A percentile compares a stretch with the other conserved stretches of the same genome.
Conservation (phyloP, 2,888 invertebrate species). For the Apamea anceps region DNA sequence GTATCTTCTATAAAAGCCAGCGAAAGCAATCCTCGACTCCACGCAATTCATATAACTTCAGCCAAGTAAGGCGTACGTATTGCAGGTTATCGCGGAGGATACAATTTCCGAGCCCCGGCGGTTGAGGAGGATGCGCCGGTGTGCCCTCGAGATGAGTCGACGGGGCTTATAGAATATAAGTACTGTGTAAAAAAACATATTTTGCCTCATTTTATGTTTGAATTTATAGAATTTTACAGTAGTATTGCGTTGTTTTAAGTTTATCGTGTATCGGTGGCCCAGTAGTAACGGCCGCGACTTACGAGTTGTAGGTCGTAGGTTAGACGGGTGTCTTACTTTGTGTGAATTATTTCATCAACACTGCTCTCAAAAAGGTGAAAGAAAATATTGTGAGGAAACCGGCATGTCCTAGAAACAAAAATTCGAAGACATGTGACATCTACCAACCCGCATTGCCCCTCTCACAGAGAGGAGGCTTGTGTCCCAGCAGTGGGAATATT, state of each 20-base stretch:
- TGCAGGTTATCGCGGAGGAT: slow-evolving; percentile 38
- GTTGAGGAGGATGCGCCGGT: slow-evolving; percentile 25
- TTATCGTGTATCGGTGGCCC: neutral
- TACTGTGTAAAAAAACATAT: neutral
- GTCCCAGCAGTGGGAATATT: neutral
- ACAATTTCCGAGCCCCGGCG: slow-evolving; percentile 47
- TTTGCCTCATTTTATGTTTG: slow-evolving; percentile 1
- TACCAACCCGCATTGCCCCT: neutral
- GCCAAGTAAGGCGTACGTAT: neutral
- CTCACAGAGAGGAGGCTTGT: neutral
- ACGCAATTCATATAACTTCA: neutral
- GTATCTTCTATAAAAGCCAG: neutral
- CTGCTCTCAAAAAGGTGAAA: neutral
- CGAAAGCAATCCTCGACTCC: slow-evolving; percentile 31
- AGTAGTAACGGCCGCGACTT: no score
- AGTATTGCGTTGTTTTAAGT: neutral
- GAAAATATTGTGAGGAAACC: neutral
- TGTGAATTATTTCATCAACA: no score
- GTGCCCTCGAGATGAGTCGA: slow-evolving; percentile 2
- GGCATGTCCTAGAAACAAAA: neutral
- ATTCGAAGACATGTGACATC: neutral
- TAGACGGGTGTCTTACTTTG: no score
- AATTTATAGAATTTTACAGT: slow-evolving; percentile 18
- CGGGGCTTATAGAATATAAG: neutral
- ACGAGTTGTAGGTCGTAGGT: no score